Percentiles rank a stretch among this genome's conserved stretches.
Evolutionary conservation across 1,140 invertebrate species (phyloP).

Genomic region (Paralvinella palmiformis): DNA sequence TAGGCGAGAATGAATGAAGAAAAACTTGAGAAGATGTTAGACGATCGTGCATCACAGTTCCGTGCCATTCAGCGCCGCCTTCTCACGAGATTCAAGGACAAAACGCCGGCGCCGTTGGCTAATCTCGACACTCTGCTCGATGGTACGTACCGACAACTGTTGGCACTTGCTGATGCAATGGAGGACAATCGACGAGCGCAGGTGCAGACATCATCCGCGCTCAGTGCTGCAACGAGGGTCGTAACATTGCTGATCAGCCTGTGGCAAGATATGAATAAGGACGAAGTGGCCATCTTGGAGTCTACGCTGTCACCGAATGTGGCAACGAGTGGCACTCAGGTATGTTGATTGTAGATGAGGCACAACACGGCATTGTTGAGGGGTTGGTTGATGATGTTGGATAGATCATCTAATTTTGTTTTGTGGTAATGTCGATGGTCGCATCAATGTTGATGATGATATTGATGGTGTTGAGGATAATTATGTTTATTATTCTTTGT

Average conservation of each 20-base stretch:
- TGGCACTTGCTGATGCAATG: constrained; percentile 43
- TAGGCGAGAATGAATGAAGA: constrained; percentile 28
- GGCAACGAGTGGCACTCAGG: constrained; percentile 43
- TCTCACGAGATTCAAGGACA: constrained; percentile 68
- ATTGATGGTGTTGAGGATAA: too few relatives aligned
- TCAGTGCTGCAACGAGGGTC: constrained; percentile 46
- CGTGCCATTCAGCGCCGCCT: constrained; percentile 66
- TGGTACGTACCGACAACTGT: constrained; percentile 60
- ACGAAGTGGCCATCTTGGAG: constrained; percentile 44
- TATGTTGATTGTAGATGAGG: constrained; percentile 19
- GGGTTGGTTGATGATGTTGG: too few relatives aligned
- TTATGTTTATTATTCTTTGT: too few relatives aligned
- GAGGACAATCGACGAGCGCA: constrained; percentile 43
- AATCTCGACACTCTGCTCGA: constrained; percentile 66
- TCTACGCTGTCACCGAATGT: constrained; percentile 43
- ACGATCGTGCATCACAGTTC: constrained; percentile 62
- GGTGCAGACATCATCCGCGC: constrained; percentile 36
- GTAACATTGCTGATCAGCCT: constrained; percentile 46
- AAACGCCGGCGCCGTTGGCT: constrained; percentile 65
- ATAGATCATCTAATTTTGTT: too few relatives aligned
- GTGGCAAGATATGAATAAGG: constrained; percentile 38
- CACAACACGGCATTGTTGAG: neutral
- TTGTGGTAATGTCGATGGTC: too few relatives aligned
- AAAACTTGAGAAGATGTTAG: constrained; percentile 56
- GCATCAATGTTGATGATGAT: too few relatives aligned